Percentiles rank a stretch among this genome's conserved stretches.
These are phyloP conservation scores for Mastomys coucha DNA, from an alignment of 2,113 vertebrate species.

Conservation along the genomic window DNA sequence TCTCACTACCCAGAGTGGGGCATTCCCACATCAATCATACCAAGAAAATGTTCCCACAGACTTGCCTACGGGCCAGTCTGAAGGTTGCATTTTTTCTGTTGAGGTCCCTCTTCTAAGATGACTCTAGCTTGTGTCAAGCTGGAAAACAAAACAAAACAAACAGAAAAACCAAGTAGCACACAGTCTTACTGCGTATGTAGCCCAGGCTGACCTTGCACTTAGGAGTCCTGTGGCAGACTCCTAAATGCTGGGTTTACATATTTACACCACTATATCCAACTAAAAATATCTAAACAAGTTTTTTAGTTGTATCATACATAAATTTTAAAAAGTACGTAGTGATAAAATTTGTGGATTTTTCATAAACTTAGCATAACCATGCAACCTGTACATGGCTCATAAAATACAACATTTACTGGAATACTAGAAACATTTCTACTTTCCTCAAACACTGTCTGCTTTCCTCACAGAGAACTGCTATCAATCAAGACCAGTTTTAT, in stretches of 20 bases:
- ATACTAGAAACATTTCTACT: background rate
- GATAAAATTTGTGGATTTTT: constrained; percentile 48
- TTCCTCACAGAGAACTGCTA: background rate
- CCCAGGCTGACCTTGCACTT: background rate
- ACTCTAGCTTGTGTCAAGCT: background rate
- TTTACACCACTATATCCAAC: background rate
- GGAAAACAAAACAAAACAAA: background rate
- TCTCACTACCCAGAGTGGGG: background rate
- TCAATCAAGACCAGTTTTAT: background rate
- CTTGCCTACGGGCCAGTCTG: background rate
- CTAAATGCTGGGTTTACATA: background rate
- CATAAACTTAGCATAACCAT: background rate
- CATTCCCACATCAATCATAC: background rate
- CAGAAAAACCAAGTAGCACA: background rate
- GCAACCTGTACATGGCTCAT: background rate
- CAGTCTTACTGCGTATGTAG: background rate
- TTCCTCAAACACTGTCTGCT: background rate
- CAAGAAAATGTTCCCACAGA: background rate
- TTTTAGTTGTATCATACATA: background rate
- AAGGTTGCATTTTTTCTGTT: background rate
- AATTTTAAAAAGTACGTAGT: background rate
- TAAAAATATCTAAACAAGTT: background rate
- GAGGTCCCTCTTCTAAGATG: background rate
- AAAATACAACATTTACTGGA: background rate
- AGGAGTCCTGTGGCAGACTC: background rate